A percentile compares a stretch with the other conserved stretches of the same genome.
Conservation (phyloP, 2,888 invertebrate genomes). For the Lasioglossum vierecki region DNA sequence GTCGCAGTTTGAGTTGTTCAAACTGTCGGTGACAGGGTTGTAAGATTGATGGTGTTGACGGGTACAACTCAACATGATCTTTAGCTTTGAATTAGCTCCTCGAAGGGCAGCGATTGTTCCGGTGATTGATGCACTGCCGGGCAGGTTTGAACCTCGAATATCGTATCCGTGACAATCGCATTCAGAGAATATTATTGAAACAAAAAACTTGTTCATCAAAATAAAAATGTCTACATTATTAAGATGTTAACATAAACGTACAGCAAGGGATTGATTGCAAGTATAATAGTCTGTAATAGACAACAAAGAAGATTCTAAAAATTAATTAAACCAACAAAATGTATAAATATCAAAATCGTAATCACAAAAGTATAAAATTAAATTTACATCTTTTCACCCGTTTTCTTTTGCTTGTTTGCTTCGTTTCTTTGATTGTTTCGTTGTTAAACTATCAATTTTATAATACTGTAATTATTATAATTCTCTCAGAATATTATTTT, state of each 20-base stretch:
- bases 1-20: slow-evolving; percentile 4
- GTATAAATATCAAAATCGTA: no score
- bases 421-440: no score
- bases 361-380: no score
- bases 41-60: slow-evolving; percentile 22
- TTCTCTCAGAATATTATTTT: neutral
- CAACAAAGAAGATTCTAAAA: no score
- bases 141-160: neutral
- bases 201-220: neutral
- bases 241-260: no score
- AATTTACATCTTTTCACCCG: no score
- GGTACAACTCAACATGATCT: neutral
- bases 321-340: no score
- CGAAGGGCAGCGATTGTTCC: slow-evolving; percentile 3
- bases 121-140: neutral
- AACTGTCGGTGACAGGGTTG: slow-evolving; percentile 11
- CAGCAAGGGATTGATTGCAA: no score
- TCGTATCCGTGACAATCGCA: neutral
- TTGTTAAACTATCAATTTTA: no score
- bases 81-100: neutral
- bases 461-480: no score
- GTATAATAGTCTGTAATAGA: no score
- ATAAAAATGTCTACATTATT: neutral
- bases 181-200: neutral
- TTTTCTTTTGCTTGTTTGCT: no score